phyloP scores from a whole-genome alignment of 2,888 invertebrate genomes.

The Cheilosia vernalis region DNA sequence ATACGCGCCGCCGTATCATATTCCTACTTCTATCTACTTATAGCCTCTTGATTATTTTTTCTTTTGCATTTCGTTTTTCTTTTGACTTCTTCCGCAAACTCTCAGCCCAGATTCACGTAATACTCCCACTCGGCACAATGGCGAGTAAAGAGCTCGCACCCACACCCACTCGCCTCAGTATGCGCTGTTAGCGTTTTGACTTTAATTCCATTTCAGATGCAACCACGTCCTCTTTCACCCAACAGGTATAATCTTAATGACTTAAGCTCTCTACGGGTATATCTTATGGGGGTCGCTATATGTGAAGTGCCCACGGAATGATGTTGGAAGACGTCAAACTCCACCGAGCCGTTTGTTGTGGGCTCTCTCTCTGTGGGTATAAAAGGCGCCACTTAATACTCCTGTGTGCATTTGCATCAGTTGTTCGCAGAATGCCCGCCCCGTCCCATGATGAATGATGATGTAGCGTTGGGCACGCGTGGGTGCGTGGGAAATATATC shows the following conservation, averaged over 20 bases:
- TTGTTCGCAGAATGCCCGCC: constrained; percentile 6
- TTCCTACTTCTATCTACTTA: constrained; percentile 29
- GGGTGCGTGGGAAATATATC: constrained; percentile 65
- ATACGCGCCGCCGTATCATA: constrained; percentile 31
- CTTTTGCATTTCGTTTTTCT: neutral
- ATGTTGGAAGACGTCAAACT: constrained; percentile 45
- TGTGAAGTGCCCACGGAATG: neutral
- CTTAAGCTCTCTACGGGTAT: constrained; percentile 30
- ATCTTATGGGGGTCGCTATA: neutral
- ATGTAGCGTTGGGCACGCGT: constrained; percentile 32
- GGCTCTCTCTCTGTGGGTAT: neutral
- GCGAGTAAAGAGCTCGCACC: neutral
- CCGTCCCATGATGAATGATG: constrained; percentile 48
- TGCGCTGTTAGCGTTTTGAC: constrained; percentile 45
- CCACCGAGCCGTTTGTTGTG: constrained; percentile 20
- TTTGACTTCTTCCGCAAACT: constrained; percentile 6
- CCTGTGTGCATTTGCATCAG: constrained; percentile 40
- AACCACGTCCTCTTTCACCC: constrained; percentile 5
- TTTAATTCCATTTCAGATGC: constrained; percentile 45
- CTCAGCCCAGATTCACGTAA: constrained; percentile 30
- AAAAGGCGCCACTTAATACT: constrained; percentile 68
- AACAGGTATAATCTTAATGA: constrained; percentile 68
- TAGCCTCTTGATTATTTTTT: constrained; percentile 32
- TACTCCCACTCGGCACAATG: constrained; percentile 11
- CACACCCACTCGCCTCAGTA: constrained; percentile 31